Base-by-base conservation (phyloP, 2,113 vertebrate species). In the Lepus americanus region DNA sequence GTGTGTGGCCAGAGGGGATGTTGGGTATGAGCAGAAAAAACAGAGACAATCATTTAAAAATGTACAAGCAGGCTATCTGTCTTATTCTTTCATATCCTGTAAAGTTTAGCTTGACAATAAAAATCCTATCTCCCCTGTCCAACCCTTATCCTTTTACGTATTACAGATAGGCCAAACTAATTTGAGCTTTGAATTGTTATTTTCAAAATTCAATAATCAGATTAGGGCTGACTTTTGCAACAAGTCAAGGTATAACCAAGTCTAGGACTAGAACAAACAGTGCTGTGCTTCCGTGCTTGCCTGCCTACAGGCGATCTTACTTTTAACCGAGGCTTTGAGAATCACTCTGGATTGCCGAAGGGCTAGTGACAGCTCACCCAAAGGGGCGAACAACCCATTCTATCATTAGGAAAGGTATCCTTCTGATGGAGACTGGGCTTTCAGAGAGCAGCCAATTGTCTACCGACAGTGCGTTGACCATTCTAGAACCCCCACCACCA, bases 41-140 rank as follows among this genome's bases (percentile, higher is more conserved):
- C 39, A 92, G 66, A 92, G 61, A 33, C 4, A 59, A 10, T 20
- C 73, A 87, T 92, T 95, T 93, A 74, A 76, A 95, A 91, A 33
- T 83, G 4, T 13, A 53, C 2, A 80, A 89, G 22, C 23, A 76
- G 5, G 36, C 29, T 69, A 72, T 29, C 33, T 39, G 11, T 77
- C 53, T 51, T 13, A 64, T 70, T 72, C 49, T 95, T n/a, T 92
- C 39, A 39, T 91, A 74, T 55, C 76, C 36, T 92, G 6, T 81
- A 66, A 92, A 76, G 25, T 66, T 95, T 29, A 79, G 5, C 31
- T 77, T 86, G 29, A 29, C 16, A 80, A 33, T 87, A 89, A 91
- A 88, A 84, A 73, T 69, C 11, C 5, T 89, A 1, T 39, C 49
- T 87, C 49, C 93, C 36, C 36, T 67, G 25, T 31, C 70, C 39